Conservation (phyloP, 2,113 vertebrate genomes). For the Bambusicola thoracicus region DNA sequence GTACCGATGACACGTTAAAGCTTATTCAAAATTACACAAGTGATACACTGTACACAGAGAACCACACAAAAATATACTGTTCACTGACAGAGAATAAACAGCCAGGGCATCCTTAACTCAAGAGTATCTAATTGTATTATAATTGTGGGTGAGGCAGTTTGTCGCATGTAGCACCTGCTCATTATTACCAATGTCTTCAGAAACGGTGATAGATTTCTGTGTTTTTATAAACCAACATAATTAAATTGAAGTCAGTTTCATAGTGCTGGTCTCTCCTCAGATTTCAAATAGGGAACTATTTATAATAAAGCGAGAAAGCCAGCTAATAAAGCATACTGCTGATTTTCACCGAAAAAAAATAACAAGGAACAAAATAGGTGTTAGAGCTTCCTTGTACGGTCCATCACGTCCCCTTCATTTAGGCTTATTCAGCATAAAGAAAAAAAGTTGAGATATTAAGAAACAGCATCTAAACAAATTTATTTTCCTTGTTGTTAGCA, state of each 20-base stretch:
- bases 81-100: neutral
- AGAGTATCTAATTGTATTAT: neutral
- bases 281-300: neutral
- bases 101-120: neutral
- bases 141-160: neutral
- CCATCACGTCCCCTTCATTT: neutral
- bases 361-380: neutral
- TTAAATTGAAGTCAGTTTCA: neutral
- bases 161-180: neutral
- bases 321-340: neutral
- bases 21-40: neutral
- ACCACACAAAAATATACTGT: neutral
- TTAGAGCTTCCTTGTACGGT: neutral
- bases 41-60: neutral
- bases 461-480: neutral
- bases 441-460: neutral
- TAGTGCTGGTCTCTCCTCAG: neutral
- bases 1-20: neutral
- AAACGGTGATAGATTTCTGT: neutral
- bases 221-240: constrained; percentile 1
- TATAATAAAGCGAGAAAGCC: neutral
- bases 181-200: neutral
- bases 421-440: neutral
- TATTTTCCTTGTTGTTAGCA: neutral
- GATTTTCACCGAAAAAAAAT: neutral